Conservation (phyloP, 2,888 invertebrate species). For the Selenia dentaria region DNA sequence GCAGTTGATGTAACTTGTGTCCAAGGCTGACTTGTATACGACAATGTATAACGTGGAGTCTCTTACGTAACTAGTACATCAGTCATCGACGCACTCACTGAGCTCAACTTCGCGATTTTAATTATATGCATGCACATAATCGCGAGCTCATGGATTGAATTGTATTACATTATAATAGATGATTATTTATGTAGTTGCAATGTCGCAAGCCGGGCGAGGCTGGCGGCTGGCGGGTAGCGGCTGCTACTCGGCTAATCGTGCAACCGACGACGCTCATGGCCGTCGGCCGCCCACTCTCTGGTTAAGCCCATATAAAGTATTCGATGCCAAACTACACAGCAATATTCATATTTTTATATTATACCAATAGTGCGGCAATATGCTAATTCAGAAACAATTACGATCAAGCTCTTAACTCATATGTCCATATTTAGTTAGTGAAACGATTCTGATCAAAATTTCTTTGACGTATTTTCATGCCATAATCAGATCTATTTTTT, state of each 20-base stretch:
- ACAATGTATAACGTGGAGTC: no score
- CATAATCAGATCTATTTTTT: background rate
- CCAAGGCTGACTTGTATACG: no score
- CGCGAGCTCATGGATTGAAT: conserved; percentile 31
- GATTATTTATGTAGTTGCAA: conserved; percentile 63
- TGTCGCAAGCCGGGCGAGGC: conserved; percentile 70
- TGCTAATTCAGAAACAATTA: conserved; percentile 66
- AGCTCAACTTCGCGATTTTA: conserved; percentile 6
- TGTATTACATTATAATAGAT: conserved; percentile 48
- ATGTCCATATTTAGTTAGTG: background rate
- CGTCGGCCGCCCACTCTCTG: conserved; percentile 79
- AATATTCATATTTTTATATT: conserved; percentile 78
- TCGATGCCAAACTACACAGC: conserved; percentile 64
- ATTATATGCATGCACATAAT: conserved; percentile 31
- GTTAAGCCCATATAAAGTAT: conserved; percentile 80
- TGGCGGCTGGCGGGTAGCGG: conserved; percentile 27
- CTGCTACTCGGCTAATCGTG: conserved; percentile 63
- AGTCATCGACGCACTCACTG: conserved; percentile 4
- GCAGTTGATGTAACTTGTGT: conserved; percentile 27
- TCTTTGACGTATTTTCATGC: background rate
- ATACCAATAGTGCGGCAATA: conserved; percentile 61
- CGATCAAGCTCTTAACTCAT: conserved; percentile 6
- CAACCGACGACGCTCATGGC: conserved; percentile 72
- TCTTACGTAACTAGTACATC: conserved; percentile 20
- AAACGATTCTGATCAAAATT: background rate